Percentiles rank a stretch among this genome's conserved stretches.
Evolutionary conservation across 1,140 invertebrate species (phyloP).

Genomic region (Campodea augens): DNA sequence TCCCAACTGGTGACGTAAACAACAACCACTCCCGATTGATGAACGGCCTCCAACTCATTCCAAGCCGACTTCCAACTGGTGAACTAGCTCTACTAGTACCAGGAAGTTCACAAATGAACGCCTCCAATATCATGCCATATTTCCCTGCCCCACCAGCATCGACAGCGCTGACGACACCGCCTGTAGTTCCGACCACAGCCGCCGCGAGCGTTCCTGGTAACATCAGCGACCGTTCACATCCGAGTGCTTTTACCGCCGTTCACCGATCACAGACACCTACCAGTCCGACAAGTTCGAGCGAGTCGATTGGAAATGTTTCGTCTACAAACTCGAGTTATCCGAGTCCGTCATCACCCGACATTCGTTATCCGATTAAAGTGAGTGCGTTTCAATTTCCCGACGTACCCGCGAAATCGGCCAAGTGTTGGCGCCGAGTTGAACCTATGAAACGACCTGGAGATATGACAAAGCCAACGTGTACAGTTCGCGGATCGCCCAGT

Average conservation of each 20-base stretch:
- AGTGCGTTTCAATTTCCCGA: not conserved
- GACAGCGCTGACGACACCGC: constrained; percentile 1
- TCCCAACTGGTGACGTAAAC: constrained; percentile 21
- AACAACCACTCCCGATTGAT: constrained; percentile 17
- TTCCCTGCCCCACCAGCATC: constrained; percentile 4
- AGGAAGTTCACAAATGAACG: constrained; percentile 24
- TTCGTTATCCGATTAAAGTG: not conserved
- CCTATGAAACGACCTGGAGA: not conserved
- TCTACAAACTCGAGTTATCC: constrained; percentile 2
- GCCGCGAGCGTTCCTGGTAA: constrained; percentile 1
- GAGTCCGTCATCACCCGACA: constrained; percentile 3
- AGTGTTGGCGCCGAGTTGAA: not conserved
- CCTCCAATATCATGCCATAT: constrained; percentile 3
- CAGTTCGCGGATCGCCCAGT: not conserved
- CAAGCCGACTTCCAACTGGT: constrained; percentile 42
- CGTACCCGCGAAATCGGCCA: not conserved
- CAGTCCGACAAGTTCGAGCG: not conserved
- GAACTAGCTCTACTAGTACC: constrained; percentile 59
- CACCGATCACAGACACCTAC: not conserved
- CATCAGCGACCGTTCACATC: constrained; percentile 3
- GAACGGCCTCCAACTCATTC: constrained; percentile 46
- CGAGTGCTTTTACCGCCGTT: not conserved
- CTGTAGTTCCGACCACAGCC: constrained; percentile 3
- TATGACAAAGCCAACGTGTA: not conserved
- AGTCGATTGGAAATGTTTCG: not conserved